These are phyloP conservation scores for Tragelaphus imberbis DNA, from an alignment of 2,113 vertebrate genomes.

Conservation along the genomic window DNA sequence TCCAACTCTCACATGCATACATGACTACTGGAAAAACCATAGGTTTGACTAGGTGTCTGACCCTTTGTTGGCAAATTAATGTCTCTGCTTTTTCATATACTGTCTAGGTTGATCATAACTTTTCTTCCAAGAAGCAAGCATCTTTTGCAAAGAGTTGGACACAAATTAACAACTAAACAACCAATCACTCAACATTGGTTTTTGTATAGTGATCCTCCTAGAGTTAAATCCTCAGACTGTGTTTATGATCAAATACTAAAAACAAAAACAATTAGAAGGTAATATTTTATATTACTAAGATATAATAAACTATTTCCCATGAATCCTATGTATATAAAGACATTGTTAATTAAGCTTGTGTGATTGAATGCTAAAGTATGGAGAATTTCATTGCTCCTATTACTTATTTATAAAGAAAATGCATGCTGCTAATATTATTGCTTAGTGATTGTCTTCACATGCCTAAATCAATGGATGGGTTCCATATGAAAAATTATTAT, in stretches of 20 bases:
- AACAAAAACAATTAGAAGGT: not conserved
- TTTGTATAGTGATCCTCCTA: not conserved
- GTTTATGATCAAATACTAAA: not conserved
- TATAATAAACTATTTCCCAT: not conserved
- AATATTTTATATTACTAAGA: not conserved
- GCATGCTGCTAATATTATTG: not conserved
- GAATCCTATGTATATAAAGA: not conserved
- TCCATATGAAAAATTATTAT: conserved; percentile 1
- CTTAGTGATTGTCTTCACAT: not conserved
- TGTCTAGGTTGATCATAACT: not conserved
- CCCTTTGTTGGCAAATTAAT: not conserved
- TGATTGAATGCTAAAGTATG: not conserved
- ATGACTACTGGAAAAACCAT: not conserved
- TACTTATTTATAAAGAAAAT: conserved; percentile 28
- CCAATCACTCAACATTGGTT: not conserved
- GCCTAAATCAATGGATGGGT: conserved; percentile 25
- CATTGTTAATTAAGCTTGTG: not conserved
- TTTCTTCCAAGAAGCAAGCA: not conserved
- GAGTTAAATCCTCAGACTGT: not conserved
- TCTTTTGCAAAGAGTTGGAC: not conserved
- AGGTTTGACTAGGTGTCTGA: not conserved
- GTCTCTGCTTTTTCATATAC: not conserved
- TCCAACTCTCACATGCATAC: not conserved
- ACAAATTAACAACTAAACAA: not conserved
- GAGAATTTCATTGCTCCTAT: not conserved